These are phyloP conservation scores for Drosophila niveifrons DNA, from an alignment of 2,888 invertebrate species.

Conservation along the genomic window DNA sequence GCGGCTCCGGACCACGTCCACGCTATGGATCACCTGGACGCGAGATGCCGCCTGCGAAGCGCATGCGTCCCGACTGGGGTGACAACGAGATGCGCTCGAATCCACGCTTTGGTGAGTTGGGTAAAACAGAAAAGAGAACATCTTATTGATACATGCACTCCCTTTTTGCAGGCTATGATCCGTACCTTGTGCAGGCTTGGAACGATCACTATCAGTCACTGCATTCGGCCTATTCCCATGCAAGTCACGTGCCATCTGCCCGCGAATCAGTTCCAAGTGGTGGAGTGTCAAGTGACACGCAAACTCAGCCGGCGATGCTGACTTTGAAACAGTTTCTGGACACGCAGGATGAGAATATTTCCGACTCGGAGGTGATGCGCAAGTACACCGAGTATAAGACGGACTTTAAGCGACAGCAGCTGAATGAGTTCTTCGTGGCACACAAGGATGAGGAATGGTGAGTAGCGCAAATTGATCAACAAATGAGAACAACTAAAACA, in stretches of 20 bases:
- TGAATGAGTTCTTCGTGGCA: conserved; percentile 99
- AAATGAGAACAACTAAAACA: not conserved
- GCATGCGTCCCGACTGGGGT: conserved; percentile 91
- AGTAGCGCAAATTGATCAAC: conserved; percentile 81
- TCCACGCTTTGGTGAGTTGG: conserved; percentile 85
- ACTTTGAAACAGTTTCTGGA: conserved; percentile 98
- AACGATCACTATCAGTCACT: conserved; percentile 84
- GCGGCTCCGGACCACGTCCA: conserved; percentile 90
- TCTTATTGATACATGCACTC: not conserved
- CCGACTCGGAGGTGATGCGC: conserved; percentile 97
- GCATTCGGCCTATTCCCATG: conserved; percentile 79
- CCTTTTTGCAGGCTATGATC: conserved; percentile 81
- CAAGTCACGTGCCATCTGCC: conserved; percentile 60
- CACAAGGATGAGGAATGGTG: conserved; percentile 99
- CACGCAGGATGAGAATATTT: conserved; percentile 98
- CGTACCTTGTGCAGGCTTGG: conserved; percentile 85
- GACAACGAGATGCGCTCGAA: conserved; percentile 83
- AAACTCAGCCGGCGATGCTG: conserved; percentile 97
- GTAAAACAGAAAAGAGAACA: not conserved
- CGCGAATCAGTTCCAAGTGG: conserved; percentile 62
- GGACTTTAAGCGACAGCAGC: conserved; percentile 97
- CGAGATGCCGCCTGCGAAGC: conserved; percentile 91
- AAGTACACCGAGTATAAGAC: conserved; percentile 99
- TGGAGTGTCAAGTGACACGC: conserved; percentile 69
- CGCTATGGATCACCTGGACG: conserved; percentile 91